Percentiles rank a stretch among this genome's conserved stretches.
These are phyloP conservation scores for Lophius piscatorius DNA, from an alignment of 2,113 vertebrate species.

Conservation along the genomic window DNA sequence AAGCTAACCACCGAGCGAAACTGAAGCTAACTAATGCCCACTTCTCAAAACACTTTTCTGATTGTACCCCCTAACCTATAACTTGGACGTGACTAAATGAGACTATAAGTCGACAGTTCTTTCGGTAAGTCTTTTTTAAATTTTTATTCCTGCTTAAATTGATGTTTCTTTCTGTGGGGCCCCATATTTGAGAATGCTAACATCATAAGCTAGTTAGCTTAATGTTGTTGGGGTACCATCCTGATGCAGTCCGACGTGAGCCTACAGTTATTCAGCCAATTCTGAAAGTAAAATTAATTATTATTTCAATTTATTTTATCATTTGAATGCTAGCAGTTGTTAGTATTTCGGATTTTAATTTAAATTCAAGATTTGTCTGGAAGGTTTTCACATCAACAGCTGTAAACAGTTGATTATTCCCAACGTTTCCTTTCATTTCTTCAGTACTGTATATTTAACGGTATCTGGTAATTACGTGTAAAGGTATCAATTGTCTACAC, in stretches of 20 bases:
- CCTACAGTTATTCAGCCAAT: not conserved
- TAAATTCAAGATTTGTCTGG: not conserved
- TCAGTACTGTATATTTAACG: not conserved
- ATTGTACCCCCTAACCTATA: not conserved
- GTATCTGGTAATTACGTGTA: not conserved
- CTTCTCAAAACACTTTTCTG: not conserved
- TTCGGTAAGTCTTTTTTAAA: conserved; percentile 52
- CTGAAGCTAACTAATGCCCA: conserved; percentile 23
- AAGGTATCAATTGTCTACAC: not conserved
- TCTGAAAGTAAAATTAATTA: not conserved
- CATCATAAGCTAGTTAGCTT: conserved; percentile 23
- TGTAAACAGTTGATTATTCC: not conserved
- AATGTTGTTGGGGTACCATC: conserved; percentile 19
- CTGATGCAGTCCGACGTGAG: conserved; percentile 22
- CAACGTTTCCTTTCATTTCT: too few relatives aligned
- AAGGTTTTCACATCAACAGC: conserved; percentile 22
- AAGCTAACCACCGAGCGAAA: conserved; percentile 28
- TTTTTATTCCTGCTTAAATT: conserved; percentile 38
- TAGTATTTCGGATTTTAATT: too few relatives aligned
- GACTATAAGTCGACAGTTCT: conserved; percentile 8
- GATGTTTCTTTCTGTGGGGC: conserved; percentile 7
- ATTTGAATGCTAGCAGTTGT: too few relatives aligned
- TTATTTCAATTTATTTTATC: too few relatives aligned
- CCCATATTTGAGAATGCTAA: conserved; percentile 55
- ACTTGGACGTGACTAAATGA: conserved; percentile 28